phyloP scores from a whole-genome alignment of 2,113 vertebrate genomes.

The Macaca nemestrina region DNA sequence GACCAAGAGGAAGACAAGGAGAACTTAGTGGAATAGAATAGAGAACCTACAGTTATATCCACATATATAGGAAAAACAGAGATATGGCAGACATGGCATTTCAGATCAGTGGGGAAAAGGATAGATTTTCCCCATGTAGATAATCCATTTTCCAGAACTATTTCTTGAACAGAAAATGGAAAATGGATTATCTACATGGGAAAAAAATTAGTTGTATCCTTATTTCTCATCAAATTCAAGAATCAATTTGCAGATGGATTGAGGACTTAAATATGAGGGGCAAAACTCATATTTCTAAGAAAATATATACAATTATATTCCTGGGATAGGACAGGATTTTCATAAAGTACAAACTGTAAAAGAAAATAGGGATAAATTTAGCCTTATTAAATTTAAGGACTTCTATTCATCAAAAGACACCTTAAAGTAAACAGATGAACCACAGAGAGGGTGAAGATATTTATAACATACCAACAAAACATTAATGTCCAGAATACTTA shows the following conservation, averaged over 20 bases:
- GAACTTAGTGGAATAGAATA: not conserved
- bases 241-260: not conserved
- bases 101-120: not conserved
- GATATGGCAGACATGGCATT: not conserved
- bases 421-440: not conserved
- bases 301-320: not conserved
- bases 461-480: not conserved
- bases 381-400: not conserved
- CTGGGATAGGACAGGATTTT: not conserved
- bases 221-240: not conserved
- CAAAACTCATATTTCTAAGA: not conserved
- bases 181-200: not conserved
- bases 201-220: not conserved
- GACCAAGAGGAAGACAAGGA: not conserved
- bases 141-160: too few species aligned
- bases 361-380: not conserved
- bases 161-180: not conserved
- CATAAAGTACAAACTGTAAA: slow-evolving; percentile 19
- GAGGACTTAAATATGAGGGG: not conserved
- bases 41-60: not conserved
- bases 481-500: not conserved
- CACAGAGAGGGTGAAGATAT: not conserved
- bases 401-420: not conserved
- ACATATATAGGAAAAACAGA: not conserved
- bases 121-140: not conserved